These are phyloP conservation scores for Gila robusta DNA, from an alignment of 2,797 vertebrate species.

Conservation along the genomic window DNA sequence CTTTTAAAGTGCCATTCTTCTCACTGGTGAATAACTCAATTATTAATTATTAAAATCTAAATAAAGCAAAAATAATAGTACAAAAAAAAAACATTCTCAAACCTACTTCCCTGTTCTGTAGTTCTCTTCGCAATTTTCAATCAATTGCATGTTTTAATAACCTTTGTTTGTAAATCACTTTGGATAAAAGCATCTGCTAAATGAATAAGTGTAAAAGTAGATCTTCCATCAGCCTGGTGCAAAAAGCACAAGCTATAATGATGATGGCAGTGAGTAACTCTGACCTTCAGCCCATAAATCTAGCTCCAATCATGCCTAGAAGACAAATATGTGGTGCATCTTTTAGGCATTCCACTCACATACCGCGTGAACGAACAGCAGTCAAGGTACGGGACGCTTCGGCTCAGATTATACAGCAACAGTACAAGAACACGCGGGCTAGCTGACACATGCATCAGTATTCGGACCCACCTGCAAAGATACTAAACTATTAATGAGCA, in stretches of 20 bases:
- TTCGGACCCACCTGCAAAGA: constrained; percentile 22
- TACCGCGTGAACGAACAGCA: constrained; percentile 29
- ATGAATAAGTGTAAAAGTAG: background rate
- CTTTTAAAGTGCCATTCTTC: no score
- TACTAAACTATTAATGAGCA: constrained; percentile 45
- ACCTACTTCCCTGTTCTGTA: background rate
- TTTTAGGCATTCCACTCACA: constrained; percentile 34
- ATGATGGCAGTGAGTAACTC: background rate
- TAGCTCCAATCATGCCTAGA: background rate
- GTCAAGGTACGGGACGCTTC: constrained; percentile 62
- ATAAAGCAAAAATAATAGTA: background rate
- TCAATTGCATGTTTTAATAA: background rate
- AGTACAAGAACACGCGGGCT: constrained; percentile 15
- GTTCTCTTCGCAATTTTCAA: background rate
- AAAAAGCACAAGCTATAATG: background rate
- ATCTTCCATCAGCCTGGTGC: background rate
- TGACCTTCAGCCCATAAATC: background rate
- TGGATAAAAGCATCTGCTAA: background rate
- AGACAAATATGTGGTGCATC: background rate
- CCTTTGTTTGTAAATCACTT: background rate
- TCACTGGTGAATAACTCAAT: no score
- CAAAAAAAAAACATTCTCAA: background rate
- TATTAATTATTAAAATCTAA: no score
- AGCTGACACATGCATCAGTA: constrained; percentile 4
- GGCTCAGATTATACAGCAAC: constrained; percentile 68